These are phyloP conservation scores for Drosophila hamatofila DNA, from an alignment of 2,888 invertebrate species.

Conservation along the genomic window DNA sequence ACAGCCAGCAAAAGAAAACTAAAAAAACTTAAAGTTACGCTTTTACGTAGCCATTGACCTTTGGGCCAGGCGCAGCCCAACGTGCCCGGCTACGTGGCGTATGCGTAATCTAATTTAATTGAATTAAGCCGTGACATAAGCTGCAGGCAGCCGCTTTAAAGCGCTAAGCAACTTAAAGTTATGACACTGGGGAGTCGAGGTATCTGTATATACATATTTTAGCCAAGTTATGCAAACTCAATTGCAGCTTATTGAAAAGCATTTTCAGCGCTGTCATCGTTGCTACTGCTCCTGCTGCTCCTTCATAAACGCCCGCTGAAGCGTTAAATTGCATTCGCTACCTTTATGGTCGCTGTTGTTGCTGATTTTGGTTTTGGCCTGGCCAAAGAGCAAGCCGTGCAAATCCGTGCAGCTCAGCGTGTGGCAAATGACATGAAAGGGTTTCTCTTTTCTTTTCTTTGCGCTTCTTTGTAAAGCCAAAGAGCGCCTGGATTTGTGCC, in stretches of 20 bases:
- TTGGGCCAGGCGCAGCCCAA: constrained; percentile 17
- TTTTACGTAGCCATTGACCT: constrained; percentile 72
- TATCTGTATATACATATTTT: constrained; percentile 1
- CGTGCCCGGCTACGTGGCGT: constrained; percentile 55
- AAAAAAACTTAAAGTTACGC: constrained; percentile 15
- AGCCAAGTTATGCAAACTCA: constrained; percentile 68
- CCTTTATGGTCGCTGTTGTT: constrained; percentile 31
- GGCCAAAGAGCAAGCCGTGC: constrained; percentile 42
- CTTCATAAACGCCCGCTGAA: constrained; percentile 66
- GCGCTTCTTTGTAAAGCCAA: constrained; percentile 1
- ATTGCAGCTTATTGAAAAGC: constrained; percentile 67
- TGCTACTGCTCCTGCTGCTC: constrained; percentile 3
- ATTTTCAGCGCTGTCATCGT: constrained; percentile 30
- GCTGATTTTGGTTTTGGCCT: constrained; percentile 30
- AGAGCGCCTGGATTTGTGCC: constrained; percentile 29
- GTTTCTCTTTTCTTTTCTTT: constrained; percentile 43
- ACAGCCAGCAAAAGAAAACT: neutral
- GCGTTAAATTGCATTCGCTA: constrained; percentile 81
- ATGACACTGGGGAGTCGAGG: neutral
- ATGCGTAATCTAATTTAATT: constrained; percentile 76
- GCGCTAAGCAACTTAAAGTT: constrained; percentile 20
- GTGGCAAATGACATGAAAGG: constrained; percentile 71
- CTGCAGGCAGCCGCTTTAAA: constrained; percentile 25
- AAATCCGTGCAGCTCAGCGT: constrained; percentile 65
- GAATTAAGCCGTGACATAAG: constrained; percentile 80